Evolutionary conservation across 2,888 invertebrate genomes (phyloP).

Genomic region (Drosophila mercatorum): DNA sequence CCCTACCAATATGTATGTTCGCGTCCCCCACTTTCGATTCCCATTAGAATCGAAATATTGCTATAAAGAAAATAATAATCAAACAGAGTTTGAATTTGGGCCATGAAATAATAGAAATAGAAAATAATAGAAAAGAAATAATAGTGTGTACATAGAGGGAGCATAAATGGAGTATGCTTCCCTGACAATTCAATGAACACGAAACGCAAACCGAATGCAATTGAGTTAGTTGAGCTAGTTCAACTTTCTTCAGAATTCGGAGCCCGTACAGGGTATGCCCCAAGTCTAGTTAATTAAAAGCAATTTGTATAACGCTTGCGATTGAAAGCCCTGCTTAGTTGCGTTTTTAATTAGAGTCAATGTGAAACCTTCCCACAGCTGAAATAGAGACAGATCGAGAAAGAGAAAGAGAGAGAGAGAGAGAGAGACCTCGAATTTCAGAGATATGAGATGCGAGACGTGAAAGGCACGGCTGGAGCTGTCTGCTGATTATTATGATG

Average conservation of each 20-base stretch:
- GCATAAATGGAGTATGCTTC: too few relatives aligned
- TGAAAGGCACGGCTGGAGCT: constrained; percentile 58
- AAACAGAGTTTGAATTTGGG: too few relatives aligned
- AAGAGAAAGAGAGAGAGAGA: not conserved
- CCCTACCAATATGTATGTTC: not conserved
- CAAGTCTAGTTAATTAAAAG: not conserved
- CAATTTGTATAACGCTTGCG: constrained; percentile 2
- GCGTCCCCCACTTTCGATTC: too few relatives aligned
- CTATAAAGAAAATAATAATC: too few relatives aligned
- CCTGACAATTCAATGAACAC: not conserved
- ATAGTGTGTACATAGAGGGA: too few relatives aligned
- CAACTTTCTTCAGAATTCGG: too few relatives aligned
- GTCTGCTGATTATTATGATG: constrained; percentile 34
- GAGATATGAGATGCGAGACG: constrained; percentile 13
- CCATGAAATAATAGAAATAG: too few relatives aligned
- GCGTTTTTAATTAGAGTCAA: constrained; percentile 50
- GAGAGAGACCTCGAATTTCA: constrained; percentile 7
- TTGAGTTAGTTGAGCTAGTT: not conserved
- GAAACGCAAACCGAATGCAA: not conserved
- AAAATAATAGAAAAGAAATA: too few relatives aligned
- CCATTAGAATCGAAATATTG: not conserved
- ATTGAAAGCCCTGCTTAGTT: constrained; percentile 25
- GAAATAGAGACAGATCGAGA: not conserved
- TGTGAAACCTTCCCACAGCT: constrained; percentile 45
- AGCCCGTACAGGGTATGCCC: not conserved